Conservation (phyloP, 2,797 vertebrate genomes). For the Amazona ochrocephala region DNA sequence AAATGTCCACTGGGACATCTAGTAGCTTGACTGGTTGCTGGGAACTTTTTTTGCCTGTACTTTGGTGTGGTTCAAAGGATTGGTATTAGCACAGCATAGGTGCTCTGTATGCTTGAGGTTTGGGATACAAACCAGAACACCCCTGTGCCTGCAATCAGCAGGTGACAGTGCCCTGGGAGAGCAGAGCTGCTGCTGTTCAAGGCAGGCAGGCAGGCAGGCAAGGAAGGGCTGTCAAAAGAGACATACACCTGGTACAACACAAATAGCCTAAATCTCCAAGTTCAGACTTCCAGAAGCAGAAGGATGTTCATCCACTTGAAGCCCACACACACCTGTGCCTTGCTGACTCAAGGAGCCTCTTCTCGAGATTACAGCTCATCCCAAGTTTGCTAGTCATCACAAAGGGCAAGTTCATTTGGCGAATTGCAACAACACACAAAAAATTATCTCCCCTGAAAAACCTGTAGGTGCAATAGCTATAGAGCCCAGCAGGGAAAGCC, state of each 20-base stretch:
- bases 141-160: not conserved
- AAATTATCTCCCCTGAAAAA: not conserved
- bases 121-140: not conserved
- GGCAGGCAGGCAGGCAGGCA: not conserved
- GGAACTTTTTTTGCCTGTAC: not conserved
- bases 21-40: not conserved
- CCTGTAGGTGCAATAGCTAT: not conserved
- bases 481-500: not conserved
- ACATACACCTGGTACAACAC: accelerated
- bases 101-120: accelerated
- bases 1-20: not conserved
- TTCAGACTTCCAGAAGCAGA: not conserved
- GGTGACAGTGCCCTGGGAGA: not conserved
- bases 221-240: not conserved
- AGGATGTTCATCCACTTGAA: not conserved
- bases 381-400: not conserved
- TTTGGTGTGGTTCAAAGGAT: not conserved
- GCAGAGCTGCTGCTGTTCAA: not conserved
- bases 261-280: not conserved
- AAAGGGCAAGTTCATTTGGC: not conserved
- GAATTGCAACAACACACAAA: accelerated
- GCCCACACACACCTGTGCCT: not conserved
- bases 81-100: not conserved
- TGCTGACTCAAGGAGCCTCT: not conserved
- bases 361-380: not conserved